phyloP scores from a whole-genome alignment of 2,888 invertebrate species.

The Cheilosia impressa region DNA sequence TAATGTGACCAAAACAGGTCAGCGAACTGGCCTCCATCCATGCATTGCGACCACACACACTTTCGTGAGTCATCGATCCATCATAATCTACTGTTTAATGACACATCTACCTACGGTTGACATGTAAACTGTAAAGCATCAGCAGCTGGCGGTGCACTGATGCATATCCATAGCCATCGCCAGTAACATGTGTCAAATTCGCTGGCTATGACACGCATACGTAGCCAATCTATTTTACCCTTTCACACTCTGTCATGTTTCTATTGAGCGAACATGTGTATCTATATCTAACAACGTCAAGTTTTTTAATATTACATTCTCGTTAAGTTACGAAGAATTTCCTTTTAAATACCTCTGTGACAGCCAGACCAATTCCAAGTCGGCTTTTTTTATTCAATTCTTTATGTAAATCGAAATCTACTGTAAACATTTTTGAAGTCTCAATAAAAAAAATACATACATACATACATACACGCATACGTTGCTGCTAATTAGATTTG shows the following conservation, averaged over 20 bases:
- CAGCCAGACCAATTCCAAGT: too few relatives aligned
- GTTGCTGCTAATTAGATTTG: slow-evolving; percentile 67
- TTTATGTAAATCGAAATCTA: too few relatives aligned
- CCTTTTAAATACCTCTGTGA: too few relatives aligned
- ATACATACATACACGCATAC: slow-evolving; percentile 66
- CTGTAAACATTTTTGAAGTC: too few relatives aligned
- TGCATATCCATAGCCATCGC: slow-evolving; percentile 49
- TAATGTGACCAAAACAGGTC: not conserved
- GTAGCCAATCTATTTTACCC: too few relatives aligned
- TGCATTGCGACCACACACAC: not conserved
- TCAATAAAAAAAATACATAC: too few relatives aligned
- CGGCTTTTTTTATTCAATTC: too few relatives aligned
- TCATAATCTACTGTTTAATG: slow-evolving; percentile 43
- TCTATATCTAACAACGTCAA: too few relatives aligned
- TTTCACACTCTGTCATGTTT: too few relatives aligned
- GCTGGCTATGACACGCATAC: slow-evolving; percentile 51
- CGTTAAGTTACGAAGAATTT: too few relatives aligned
- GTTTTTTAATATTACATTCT: too few relatives aligned
- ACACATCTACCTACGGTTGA: slow-evolving; percentile 34
- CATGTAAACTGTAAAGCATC: slow-evolving; percentile 57
- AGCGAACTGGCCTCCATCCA: not conserved
- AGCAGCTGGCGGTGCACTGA: slow-evolving; percentile 28
- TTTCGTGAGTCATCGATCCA: slow-evolving; percentile 57
- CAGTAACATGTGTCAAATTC: slow-evolving; percentile 60
- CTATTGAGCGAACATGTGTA: too few relatives aligned